phyloP scores from a whole-genome alignment of 2,113 vertebrate species.

The Zosterops japonicus region DNA sequence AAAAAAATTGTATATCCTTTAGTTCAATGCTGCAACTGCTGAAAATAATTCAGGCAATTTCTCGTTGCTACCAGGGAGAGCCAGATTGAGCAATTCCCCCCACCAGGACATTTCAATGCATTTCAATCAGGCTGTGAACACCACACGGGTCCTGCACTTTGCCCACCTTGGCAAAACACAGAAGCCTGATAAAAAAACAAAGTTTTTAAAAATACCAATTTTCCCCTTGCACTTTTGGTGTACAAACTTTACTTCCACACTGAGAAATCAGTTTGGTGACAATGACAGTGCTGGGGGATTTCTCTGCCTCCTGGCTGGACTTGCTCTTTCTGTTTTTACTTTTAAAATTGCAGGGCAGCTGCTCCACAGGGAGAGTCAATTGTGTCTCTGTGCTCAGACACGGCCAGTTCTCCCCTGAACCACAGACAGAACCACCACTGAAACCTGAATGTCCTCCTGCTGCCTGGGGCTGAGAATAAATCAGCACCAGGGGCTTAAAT shows the following conservation, averaged over 20 bases:
- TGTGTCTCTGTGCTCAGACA: neutral
- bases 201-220: neutral
- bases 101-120: neutral
- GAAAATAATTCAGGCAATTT: slow-evolving; percentile 17
- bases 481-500: neutral
- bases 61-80: neutral
- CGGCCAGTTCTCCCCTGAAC: neutral
- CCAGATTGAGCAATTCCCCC: neutral
- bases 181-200: neutral
- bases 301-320: neutral
- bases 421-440: neutral
- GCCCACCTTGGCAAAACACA: neutral
- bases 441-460: neutral
- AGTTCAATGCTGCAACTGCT: neutral
- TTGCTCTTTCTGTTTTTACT: neutral
- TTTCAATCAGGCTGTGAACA: slow-evolving; percentile 21
- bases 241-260: neutral
- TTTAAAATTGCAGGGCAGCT: neutral
- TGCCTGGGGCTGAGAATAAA: neutral
- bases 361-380: neutral
- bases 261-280: neutral
- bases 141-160: neutral
- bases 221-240: neutral
- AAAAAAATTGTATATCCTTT: neutral
- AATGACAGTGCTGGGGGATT: neutral